Conservation (phyloP, 2,888 invertebrate genomes). For the Acrobasis suavella region DNA sequence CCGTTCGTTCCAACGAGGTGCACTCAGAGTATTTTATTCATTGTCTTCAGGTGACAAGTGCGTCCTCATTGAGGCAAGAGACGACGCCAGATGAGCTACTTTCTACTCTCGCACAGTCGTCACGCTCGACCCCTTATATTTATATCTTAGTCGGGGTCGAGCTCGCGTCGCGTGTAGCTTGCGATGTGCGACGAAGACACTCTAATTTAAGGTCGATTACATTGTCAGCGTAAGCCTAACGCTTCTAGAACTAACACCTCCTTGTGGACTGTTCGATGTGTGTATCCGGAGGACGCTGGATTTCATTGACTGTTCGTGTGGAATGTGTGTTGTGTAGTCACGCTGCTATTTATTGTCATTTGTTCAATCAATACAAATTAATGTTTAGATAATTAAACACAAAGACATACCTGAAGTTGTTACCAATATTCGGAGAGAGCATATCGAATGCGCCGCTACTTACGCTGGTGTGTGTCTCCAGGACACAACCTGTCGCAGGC, state of each 20-base stretch:
- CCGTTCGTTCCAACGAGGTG: constrained; percentile 74
- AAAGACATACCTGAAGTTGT: constrained; percentile 35
- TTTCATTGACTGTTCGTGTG: constrained; percentile 73
- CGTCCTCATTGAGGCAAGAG: constrained; percentile 90
- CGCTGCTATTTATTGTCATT: constrained; percentile 66
- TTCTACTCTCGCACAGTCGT: constrained; percentile 75
- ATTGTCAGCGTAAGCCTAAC: constrained; percentile 81
- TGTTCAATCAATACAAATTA: constrained; percentile 51
- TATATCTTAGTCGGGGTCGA: constrained; percentile 72
- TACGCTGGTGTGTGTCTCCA: constrained; percentile 82
- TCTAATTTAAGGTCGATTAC: constrained; percentile 79
- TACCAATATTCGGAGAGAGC: constrained; percentile 46
- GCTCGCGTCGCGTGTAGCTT: constrained; percentile 77
- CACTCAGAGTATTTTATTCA: constrained; percentile 83
- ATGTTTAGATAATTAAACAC: constrained; percentile 45
- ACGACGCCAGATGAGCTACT: constrained; percentile 83
- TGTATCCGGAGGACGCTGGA: constrained; percentile 79
- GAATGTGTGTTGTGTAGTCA: constrained; percentile 79
- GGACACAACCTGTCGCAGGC: constrained; percentile 96
- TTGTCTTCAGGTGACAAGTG: constrained; percentile 91
- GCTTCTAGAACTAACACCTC: constrained; percentile 76
- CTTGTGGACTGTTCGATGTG: constrained; percentile 73
- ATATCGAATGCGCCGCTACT: constrained; percentile 69
- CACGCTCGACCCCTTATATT: constrained; percentile 72
- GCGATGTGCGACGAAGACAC: constrained; percentile 81